Evolutionary conservation across 2,113 vertebrate species (phyloP).

Genomic region (Nerophis lumbriciformis): DNA sequence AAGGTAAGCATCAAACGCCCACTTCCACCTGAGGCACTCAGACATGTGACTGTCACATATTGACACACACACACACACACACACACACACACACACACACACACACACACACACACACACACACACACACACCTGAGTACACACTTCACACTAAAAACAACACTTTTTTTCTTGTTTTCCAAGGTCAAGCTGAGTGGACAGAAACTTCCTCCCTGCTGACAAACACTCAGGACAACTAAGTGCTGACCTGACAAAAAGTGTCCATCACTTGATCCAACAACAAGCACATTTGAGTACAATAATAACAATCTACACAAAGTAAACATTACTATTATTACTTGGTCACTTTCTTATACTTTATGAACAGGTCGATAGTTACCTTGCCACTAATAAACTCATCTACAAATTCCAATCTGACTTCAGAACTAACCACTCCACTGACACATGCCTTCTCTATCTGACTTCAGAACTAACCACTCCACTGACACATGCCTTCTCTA

Average conservation of each 20-base stretch:
- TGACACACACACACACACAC: background rate
- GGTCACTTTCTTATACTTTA: too few relatives aligned
- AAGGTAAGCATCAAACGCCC: background rate
- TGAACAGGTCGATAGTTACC: too few relatives aligned
- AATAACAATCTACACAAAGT: background rate
- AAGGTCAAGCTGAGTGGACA: conserved; percentile 27
- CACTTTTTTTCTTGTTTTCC: background rate
- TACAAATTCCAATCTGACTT: too few relatives aligned
- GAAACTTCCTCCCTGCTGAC: conserved; percentile 49
- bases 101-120: too few relatives aligned
- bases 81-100: too few relatives aligned
- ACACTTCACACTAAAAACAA: background rate
- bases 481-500: too few relatives aligned
- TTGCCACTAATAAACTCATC: too few relatives aligned
- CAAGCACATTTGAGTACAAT: background rate
- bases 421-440: too few relatives aligned
- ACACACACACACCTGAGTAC: background rate
- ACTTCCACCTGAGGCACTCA: background rate
- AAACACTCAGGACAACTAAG: conserved; percentile 8
- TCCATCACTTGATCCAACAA: background rate
- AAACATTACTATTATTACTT: background rate
- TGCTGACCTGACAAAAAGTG: conserved; percentile 11
- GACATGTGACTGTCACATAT: background rate
- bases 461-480: too few relatives aligned
- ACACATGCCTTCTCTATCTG: too few relatives aligned